A percentile compares a stretch with the other conserved stretches of the same genome.
Evolutionary conservation across 37 sponge, comb jelly and placozoan species (phyloP).

Genomic region (Sycon ciliatum): DNA sequence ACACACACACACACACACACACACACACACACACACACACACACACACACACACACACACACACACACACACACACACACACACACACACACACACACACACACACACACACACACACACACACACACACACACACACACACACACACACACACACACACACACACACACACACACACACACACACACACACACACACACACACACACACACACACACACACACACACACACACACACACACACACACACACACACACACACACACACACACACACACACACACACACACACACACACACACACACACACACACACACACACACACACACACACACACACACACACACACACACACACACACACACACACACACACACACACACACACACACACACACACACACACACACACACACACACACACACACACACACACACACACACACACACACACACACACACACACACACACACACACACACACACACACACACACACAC

Average conservation of each 20-base stretch:
- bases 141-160: background rate
- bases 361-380: no score
- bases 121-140: conserved; percentile 1
- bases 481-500: no score
- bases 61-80: background rate
- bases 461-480: no score
- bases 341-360: no score
- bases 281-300: background rate
- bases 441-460: no score
- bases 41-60: background rate
- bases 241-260: background rate
- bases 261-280: conserved; percentile 5
- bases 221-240: conserved; percentile 5
- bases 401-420: no score
- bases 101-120: conserved; percentile 5
- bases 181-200: conserved; percentile 5
- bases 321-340: no score
- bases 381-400: no score
- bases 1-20: conserved; percentile 1
- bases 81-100: conserved; percentile 5
- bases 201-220: conserved; percentile 5
- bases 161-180: conserved; percentile 5
- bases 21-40: conserved; percentile 5
- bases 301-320: background rate
- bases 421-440: no score